Evolutionary conservation across 92 coral and sea anemone genomes (phyloP), one percentile per base, ranked within the genome.

Genomic region (Nematostella vectensis): DNA sequence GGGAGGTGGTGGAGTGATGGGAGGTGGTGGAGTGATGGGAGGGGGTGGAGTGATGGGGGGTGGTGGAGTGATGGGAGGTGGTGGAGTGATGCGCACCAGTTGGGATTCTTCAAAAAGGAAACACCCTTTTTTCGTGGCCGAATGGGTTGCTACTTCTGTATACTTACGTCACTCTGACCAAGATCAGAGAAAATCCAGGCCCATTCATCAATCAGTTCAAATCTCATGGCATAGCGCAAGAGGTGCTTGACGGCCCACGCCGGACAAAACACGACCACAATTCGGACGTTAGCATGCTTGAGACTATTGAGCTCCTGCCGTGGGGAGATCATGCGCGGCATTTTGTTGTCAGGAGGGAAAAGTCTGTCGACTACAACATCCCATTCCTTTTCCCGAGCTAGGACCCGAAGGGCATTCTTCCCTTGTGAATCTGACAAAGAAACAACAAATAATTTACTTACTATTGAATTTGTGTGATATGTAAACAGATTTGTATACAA

Each of bases 151-250:
- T n/a, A n/a, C n/a, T n/a, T n/a, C n/a, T 33, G 51, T 8, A 17
- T 13, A 58, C 72, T 44, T 42, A 66, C 83, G 52, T 77, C 58
- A 4, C 39, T 54, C 22, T 65, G 61, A 25, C 83, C 83, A 37
- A 77, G 74, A 43, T 77, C 73, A 0, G 83, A 77, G 58, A 77
- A 70, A 49, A 77, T 57, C 77, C 77, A 77, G 9, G 73, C 69
- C 83, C 83, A 77, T 30, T 57, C 65, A 27, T 70, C 69, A 4
- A 57, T 31, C 8, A 3, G 25, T 2, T 2, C 4, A 1, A 0
- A 1, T 17, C 4, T 67, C 0, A n/a, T 22, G 8, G 70, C 75
- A 2, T 0, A 25, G 0, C 40, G 0, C 16, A 76, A 59, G 6
- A 69, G 39, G 47, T 63, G 58, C 25, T 61, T 58, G 3, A 77